Base-by-base conservation (phyloP, 2,113 vertebrate genomes). In the Corvus hawaiiensis region DNA sequence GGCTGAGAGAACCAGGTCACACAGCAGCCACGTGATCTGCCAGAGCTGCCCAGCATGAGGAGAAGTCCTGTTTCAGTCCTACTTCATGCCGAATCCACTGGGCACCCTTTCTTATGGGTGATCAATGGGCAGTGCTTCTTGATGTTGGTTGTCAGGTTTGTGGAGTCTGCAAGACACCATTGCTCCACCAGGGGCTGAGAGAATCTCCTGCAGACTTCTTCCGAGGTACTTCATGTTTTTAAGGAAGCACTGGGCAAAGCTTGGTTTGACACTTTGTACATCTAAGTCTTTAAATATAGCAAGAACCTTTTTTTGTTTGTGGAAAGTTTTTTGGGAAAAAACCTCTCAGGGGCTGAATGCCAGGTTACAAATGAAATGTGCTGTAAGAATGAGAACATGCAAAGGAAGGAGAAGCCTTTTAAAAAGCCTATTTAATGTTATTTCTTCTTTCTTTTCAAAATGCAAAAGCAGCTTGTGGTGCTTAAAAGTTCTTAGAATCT, bases 1-100 rank as follows among this genome's bases (percentile, higher is more conserved):
- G 39, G 44, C 39, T 55, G 58, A 72, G 67, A 71, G 62, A 86
- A 79, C 9, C 39, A 26, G 33, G 33, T 67, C 24, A 54, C 23
- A 72, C 75, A 69, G 66, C 27, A 61, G 46, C 9, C 8, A 9
- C 19, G 24, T 14, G 33, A 27, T 59, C 44, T 89, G 32, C 44
- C 54, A 68, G 67, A 26, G 48, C 62, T 84, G 33, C 46, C 49
- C 23, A 24, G 48, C 22, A 26, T 2, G 11, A 61, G 39, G 26
- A 83, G 33, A 55, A 71, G 26, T 52, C 62, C 58, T 51, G 27
- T 61, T 84, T 56, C 51, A 46, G 64, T 77, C 49, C 35, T 18
- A 24, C 4, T 78, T 77, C 0, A 0, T 69, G 66, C 19, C 0
- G 0, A n/a, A 56, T 46, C 52, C 62, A 23, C 13, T 52, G 58